Evolutionary conservation across 2,888 invertebrate genomes (phyloP).

Genomic region (Gymnoscelis rufifasciata): DNA sequence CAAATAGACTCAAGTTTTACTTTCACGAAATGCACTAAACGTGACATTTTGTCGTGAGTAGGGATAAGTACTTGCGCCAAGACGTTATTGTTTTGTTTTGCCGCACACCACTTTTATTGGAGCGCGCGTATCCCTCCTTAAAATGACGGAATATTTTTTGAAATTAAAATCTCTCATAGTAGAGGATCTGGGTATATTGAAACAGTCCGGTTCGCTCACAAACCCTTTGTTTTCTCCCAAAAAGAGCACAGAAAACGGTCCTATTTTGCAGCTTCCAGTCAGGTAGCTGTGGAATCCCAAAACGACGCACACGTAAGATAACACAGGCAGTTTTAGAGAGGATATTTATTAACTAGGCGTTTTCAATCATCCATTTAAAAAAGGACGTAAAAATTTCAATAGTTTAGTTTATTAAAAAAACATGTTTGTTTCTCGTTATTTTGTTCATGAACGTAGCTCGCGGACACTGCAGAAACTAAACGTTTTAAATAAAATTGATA

Average conservation of each 20-base stretch:
- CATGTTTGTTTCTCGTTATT: no score
- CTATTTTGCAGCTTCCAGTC: constrained; percentile 38
- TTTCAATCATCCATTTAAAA: no score
- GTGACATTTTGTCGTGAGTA: constrained; percentile 34
- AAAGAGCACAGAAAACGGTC: constrained; percentile 37
- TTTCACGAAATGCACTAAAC: constrained; percentile 31
- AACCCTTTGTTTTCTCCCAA: constrained; percentile 42
- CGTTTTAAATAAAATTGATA: background rate
- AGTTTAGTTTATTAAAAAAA: no score
- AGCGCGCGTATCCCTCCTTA: constrained; percentile 7
- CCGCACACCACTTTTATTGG: constrained; percentile 13
- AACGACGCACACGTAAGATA: constrained; percentile 36
- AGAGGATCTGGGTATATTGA: constrained; percentile 24
- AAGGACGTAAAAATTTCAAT: no score
- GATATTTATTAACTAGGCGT: no score
- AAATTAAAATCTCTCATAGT: constrained; percentile 17
- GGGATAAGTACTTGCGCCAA: constrained; percentile 31
- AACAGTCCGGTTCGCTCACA: constrained; percentile 32
- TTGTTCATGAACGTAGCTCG: no score
- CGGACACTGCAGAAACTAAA: background rate
- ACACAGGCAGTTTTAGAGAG: constrained; percentile 23
- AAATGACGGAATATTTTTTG: constrained; percentile 9
- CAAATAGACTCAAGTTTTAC: constrained; percentile 37
- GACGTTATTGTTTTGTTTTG: constrained; percentile 23
- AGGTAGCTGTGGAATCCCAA: constrained; percentile 40